Conservation (phyloP, 2,113 vertebrate species). For the Cervus canadensis region DNA sequence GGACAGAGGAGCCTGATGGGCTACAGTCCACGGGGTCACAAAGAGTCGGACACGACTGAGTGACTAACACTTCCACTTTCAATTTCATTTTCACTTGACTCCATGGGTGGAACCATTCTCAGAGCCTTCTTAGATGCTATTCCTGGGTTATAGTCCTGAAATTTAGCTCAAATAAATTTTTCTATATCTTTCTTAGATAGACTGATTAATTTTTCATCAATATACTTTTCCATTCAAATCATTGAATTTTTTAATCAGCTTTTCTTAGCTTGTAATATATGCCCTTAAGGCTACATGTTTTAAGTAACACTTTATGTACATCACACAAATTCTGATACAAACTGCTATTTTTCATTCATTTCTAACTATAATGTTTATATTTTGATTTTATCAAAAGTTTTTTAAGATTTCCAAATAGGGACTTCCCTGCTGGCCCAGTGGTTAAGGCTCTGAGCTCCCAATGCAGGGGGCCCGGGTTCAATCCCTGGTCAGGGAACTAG, state of each 20-base stretch:
- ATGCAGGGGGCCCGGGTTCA: too few relatives aligned
- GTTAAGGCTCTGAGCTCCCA: too few relatives aligned
- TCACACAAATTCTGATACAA: background rate
- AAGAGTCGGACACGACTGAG: accelerated
- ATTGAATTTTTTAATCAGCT: background rate
- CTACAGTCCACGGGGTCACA: background rate
- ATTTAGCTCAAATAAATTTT: background rate
- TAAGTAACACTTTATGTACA: background rate
- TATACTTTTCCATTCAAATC: background rate
- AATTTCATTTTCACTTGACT: background rate
- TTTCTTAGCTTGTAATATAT: background rate
- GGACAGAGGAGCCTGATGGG: background rate
- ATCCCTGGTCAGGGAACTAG: too few relatives aligned
- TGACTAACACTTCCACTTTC: background rate
- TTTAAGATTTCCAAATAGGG: background rate
- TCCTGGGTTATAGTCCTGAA: background rate
- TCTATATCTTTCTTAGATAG: background rate
- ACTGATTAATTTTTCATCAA: background rate
- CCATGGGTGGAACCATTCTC: background rate
- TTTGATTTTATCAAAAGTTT: background rate
- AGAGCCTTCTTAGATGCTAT: background rate
- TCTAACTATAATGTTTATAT: background rate
- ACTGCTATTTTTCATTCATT: background rate
- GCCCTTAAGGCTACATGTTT: background rate
- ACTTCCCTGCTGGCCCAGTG: too few relatives aligned